phyloP scores from a whole-genome alignment of 2,113 vertebrate genomes.

The Asarcornis scutulata region DNA sequence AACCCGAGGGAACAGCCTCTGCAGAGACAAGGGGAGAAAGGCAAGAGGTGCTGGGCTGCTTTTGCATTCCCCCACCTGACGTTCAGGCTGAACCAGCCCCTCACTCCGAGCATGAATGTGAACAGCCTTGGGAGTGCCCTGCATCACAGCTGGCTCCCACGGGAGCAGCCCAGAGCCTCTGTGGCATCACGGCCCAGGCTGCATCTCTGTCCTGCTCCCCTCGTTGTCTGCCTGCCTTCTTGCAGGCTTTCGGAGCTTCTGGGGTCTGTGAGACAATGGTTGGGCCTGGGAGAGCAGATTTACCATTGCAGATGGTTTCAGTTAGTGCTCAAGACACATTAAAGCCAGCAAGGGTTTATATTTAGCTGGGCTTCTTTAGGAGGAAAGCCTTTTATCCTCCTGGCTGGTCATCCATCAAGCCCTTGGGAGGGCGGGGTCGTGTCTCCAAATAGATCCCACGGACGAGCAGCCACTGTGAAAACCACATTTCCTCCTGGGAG shows the following conservation, averaged over 20 bases:
- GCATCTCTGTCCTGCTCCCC: neutral
- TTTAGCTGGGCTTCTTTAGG: slow-evolving; percentile 76
- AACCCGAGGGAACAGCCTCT: neutral
- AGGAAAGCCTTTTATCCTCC: slow-evolving; percentile 78
- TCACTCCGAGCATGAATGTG: neutral
- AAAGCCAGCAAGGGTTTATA: slow-evolving; percentile 73
- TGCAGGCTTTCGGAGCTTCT: neutral
- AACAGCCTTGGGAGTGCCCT: neutral
- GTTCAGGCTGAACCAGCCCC: neutral
- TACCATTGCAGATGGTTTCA: slow-evolving; percentile 73
- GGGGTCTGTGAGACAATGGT: neutral
- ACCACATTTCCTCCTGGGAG: slow-evolving; percentile 63
- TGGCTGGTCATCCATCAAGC: slow-evolving; percentile 51
- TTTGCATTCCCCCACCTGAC: neutral
- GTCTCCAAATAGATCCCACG: slow-evolving; percentile 63
- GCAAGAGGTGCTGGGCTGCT: neutral
- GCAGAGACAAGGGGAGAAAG: neutral
- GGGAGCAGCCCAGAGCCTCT: neutral
- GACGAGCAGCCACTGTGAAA: slow-evolving; percentile 50
- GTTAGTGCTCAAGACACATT: slow-evolving; percentile 70
- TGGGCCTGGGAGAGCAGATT: slow-evolving; percentile 29
- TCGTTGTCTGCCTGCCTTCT: neutral
- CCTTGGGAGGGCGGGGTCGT: slow-evolving; percentile 41
- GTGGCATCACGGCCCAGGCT: neutral
- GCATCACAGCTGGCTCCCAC: neutral